These are phyloP conservation scores for Notolepis coatsorum DNA, from an alignment of 2,797 vertebrate genomes.

Conservation along the genomic window DNA sequence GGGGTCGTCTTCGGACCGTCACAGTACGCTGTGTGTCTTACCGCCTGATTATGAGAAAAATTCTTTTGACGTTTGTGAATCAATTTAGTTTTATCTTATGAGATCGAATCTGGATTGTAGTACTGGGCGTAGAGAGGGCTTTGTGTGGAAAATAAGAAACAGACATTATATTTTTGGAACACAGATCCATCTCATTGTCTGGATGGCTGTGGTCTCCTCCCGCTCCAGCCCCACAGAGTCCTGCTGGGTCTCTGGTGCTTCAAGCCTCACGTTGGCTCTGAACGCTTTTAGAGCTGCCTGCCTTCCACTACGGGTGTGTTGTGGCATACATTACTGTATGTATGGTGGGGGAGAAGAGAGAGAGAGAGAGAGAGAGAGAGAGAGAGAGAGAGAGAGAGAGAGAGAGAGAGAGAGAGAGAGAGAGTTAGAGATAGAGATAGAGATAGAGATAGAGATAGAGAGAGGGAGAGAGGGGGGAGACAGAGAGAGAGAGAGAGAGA, in stretches of 20 bases:
- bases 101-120: no score
- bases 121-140: no score
- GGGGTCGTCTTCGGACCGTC: no score
- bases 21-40: no score
- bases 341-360: neutral
- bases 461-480: neutral
- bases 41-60: no score
- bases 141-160: no score
- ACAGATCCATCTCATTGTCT: slow-evolving; percentile 70
- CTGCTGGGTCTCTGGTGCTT: slow-evolving; percentile 61
- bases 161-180: no score
- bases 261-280: slow-evolving; percentile 21
- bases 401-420: neutral
- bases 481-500: neutral
- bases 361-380: neutral
- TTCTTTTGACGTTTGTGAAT: no score
- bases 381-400: neutral
- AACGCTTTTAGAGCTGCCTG: neutral
- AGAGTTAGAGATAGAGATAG: neutral
- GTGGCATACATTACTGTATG: slow-evolving; percentile 1
- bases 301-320: slow-evolving; percentile 10
- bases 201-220: slow-evolving; percentile 59
- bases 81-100: no score
- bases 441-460: neutral
- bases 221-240: slow-evolving; percentile 61